Conservation (phyloP, 2,113 vertebrate species). For the Gadus macrocephalus region DNA sequence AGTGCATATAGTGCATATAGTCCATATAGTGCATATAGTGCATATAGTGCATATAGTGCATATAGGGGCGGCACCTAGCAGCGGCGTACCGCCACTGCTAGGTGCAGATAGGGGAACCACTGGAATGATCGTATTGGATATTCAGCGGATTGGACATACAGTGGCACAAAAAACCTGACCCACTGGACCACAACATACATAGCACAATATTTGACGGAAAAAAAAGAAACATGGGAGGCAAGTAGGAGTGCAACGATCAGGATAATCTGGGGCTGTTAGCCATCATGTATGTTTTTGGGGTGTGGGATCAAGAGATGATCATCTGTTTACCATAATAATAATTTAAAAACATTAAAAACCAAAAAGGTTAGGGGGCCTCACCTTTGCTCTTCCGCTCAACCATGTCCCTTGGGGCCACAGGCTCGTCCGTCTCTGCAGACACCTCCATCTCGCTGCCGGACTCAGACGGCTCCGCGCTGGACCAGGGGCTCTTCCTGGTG, state of each 20-base stretch:
- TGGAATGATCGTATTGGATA: no score
- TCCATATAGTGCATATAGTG: no score
- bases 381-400: conserved; percentile 66
- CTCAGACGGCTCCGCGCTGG: conserved; percentile 62
- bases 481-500: conserved; percentile 75
- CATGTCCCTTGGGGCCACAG: conserved; percentile 60
- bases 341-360: not conserved
- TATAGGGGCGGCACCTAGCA: no score
- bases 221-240: not conserved
- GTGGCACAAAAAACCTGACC: no score
- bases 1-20: no score
- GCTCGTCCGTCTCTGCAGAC: conserved; percentile 59
- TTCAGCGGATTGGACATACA: no score
- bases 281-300: not conserved
- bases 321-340: not conserved
- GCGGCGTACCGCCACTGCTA: no score
- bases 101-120: no score
- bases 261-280: not conserved
- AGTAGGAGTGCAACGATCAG: not conserved
- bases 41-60: no score
- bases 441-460: conserved; percentile 57
- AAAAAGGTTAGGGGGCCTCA: conserved; percentile 24
- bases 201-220: no score
- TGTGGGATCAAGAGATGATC: not conserved
- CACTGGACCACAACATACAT: no score